Conservation (phyloP, 2,888 invertebrate species). For the Heliconius ismenius region DNA sequence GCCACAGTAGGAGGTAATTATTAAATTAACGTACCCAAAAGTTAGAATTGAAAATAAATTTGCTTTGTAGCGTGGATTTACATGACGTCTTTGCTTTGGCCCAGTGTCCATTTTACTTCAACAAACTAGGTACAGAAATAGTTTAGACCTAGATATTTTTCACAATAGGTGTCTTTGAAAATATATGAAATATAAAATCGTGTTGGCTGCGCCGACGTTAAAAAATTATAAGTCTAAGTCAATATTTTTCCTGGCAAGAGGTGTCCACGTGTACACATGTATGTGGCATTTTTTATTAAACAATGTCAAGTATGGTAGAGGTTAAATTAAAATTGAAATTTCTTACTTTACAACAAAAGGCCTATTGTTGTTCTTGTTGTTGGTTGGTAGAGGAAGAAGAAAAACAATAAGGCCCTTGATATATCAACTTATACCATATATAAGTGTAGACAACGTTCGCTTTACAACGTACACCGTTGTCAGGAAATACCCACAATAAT, state of each 20-base stretch:
- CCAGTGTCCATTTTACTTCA: slow-evolving; percentile 66
- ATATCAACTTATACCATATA: background rate
- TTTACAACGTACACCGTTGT: background rate
- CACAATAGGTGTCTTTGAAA: background rate
- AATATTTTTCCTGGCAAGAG: background rate
- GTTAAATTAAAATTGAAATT: no score
- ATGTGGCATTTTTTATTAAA: background rate
- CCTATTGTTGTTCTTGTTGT: no score
- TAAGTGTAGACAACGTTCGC: background rate
- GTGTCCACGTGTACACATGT: background rate
- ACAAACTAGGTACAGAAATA: background rate
- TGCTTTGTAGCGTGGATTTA: slow-evolving; percentile 78
- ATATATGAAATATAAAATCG: slow-evolving; percentile 1
- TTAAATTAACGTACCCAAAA: slow-evolving; percentile 73
- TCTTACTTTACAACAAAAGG: no score
- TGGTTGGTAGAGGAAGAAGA: no score
- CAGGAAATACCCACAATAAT: background rate
- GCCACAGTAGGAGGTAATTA: background rate
- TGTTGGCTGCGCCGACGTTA: slow-evolving; percentile 4
- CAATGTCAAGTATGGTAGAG: no score
- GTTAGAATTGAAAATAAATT: slow-evolving; percentile 79
- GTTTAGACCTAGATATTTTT: background rate
- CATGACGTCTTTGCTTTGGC: slow-evolving; percentile 64
- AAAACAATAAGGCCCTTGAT: background rate
- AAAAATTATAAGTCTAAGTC: background rate